phyloP scores from a whole-genome alignment of 2,888 invertebrate species.

The Ochropleura plecta region DNA sequence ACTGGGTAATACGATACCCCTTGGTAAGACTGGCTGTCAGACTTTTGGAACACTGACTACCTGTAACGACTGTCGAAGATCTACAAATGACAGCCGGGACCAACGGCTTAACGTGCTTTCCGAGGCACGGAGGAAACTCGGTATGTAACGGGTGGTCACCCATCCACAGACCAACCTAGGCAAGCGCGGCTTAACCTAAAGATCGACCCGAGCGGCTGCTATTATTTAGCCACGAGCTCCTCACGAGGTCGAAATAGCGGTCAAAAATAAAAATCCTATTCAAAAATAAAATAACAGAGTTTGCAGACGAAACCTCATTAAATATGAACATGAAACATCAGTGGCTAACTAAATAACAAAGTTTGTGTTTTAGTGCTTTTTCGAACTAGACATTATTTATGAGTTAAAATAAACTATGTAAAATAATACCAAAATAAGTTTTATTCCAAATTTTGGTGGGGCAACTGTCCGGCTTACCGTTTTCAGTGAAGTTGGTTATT shows the following conservation, averaged over 20 bases:
- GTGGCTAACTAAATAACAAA: slow-evolving; percentile 13
- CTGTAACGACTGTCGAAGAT: too few species aligned
- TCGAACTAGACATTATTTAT: slow-evolving; percentile 1
- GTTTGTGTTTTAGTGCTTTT: slow-evolving; percentile 26
- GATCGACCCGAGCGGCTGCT: too few species aligned
- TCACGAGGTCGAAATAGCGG: not conserved
- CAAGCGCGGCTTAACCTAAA: too few species aligned
- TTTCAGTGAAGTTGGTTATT: not conserved
- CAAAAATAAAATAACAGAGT: slow-evolving; percentile 7
- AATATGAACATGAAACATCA: slow-evolving; percentile 20
- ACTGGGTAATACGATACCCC: too few species aligned
- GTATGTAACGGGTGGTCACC: too few species aligned
- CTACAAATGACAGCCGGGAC: too few species aligned
- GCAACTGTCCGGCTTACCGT: not conserved
- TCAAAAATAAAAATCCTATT: not conserved
- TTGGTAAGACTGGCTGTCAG: too few species aligned
- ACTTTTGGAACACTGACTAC: too few species aligned
- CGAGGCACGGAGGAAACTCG: too few species aligned
- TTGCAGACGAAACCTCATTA: slow-evolving; percentile 34
- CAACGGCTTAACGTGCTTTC: too few species aligned
- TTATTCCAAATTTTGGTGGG: not conserved
- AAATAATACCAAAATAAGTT: slow-evolving; percentile 19
- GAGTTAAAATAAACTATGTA: not conserved
- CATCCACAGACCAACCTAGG: too few species aligned
- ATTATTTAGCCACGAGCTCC: too few species aligned